Base-by-base conservation (phyloP, 1,140 invertebrate genomes). In the Bombus consobrinus region DNA sequence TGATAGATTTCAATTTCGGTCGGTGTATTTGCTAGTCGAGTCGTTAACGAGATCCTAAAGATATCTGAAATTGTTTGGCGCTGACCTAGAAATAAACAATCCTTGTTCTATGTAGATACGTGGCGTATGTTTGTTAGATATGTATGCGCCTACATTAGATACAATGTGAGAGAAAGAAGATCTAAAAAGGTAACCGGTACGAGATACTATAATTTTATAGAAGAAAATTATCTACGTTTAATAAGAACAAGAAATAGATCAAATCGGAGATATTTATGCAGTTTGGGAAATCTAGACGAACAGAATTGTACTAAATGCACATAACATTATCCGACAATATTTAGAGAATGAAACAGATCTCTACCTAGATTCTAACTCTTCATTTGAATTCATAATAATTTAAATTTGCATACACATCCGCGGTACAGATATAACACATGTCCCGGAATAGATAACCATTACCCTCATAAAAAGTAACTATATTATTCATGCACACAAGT, bases 41-140 rank as follows among this genome's bases (percentile, higher is more conserved):
- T 41, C 34, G 32, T 47, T 64, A 41, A 47, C 62, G 15, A 34
- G 59, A 53, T 37, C 34, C 32, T n/a, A 47, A 47, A 77, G n/a
- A 43, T 71, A 47, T 15, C 10, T 9, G 68, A 62, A 72, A 47
- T 41, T 62, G 43, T 80, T 84, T 84, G 83, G 83, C 66, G 76
- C 39, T 25, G 2, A 53, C 41, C 47, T 71, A 43, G 25, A n/a
- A 34, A 32, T 59, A 47, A 84, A 80, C 53, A 64, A 80, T 62
- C 5, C 8, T 25, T 12, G 39, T 37, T 37, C n/a, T 22, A 9
- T 72, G 41, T 2, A 18, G 2, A 22, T 28, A 53, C 32, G 34
- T 25, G 18, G 0, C 18, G 22, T 53, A 53, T 53, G 18, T 53
- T 53, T 53, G 47, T 53, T 22, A 62, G 28, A 1, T 34, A 43